Evolutionary conservation across 2,113 vertebrate genomes (phyloP).

Genomic region (Cervus canadensis): DNA sequence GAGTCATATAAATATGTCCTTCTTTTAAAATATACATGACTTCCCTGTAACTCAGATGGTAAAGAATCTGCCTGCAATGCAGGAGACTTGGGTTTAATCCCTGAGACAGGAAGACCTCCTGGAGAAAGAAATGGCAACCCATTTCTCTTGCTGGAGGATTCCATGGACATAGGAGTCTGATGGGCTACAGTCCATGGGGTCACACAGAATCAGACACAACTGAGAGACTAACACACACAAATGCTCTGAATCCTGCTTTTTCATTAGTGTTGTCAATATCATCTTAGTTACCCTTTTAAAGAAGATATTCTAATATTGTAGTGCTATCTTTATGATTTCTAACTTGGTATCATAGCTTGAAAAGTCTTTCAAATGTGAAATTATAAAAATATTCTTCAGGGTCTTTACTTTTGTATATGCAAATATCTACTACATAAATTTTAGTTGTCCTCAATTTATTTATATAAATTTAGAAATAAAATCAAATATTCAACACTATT

Average conservation of each 20-base stretch:
- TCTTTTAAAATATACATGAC: not conserved
- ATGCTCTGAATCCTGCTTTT: not conserved
- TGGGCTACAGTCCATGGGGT: not conserved
- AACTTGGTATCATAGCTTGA: not conserved
- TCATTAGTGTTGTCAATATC: not conserved
- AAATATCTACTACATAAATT: not conserved
- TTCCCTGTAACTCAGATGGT: not conserved
- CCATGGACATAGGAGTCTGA: not conserved
- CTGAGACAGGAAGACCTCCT: not conserved
- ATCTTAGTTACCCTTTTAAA: not conserved
- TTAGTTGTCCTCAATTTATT: not conserved
- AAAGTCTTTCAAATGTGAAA: not conserved
- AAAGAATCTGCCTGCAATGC: not conserved
- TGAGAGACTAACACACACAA: not conserved
- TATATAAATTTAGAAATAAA: not conserved
- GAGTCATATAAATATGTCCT: not conserved
- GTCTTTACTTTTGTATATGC: not conserved
- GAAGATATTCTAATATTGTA: not conserved
- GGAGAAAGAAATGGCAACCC: not conserved
- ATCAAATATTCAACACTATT: not conserved
- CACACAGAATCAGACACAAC: not conserved
- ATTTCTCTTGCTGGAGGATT: not conserved
- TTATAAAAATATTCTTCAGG: not conserved
- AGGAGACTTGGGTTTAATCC: not conserved
- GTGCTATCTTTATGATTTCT: not conserved